Evolutionary conservation across 2,113 vertebrate genomes (phyloP), one percentile per base, ranked within the genome.

Genomic region (Lophura nycthemera): DNA sequence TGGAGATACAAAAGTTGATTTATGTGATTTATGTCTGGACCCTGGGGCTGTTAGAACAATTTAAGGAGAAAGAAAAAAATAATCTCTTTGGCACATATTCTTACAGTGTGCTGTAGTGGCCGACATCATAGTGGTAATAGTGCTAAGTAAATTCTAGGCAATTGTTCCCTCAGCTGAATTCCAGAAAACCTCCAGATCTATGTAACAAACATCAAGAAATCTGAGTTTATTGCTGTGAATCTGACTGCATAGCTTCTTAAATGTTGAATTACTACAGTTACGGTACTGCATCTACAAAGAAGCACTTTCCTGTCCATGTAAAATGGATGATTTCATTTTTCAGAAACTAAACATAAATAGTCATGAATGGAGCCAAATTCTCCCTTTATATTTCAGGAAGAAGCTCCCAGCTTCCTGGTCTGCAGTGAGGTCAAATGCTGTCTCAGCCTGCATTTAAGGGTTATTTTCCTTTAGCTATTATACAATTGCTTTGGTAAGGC

Each of bases 401-500:
- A 8, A 83, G 1, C 1, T 34, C 29, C 43, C 36, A 57, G 32
- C n/a, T 11, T 56, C 32, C 48, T 50, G 19, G 9, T 6, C 60
- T 70, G 16, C 14, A 74, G 21, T 32, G 11, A 40, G 29, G 25
- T 74, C 14, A 67, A 69, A 56, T 40, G 2, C 8, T 50, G 6
- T 24, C n/a, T 86, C 20, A 71, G 9, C 0, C 12, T 40, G 11
- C 2, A 18, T 45, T 83, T 64, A 11, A 15, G 2, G 24, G 2
- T 12, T 30, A 54, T 67, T 90, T 78, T 11, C 40, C 18, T 61
- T 15, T 5, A 60, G 76, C 48, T 61, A 57, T 9, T 14, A 71
- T 45, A 25, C 17, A 71, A 42, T 65, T 0, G 0, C 48, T 67
- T 59, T 32, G 27, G 22, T 79, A 42, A 2, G 1, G 2, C 65